phyloP scores from a whole-genome alignment of 2,797 vertebrate species.

The Coregonus ussuriensis region DNA sequence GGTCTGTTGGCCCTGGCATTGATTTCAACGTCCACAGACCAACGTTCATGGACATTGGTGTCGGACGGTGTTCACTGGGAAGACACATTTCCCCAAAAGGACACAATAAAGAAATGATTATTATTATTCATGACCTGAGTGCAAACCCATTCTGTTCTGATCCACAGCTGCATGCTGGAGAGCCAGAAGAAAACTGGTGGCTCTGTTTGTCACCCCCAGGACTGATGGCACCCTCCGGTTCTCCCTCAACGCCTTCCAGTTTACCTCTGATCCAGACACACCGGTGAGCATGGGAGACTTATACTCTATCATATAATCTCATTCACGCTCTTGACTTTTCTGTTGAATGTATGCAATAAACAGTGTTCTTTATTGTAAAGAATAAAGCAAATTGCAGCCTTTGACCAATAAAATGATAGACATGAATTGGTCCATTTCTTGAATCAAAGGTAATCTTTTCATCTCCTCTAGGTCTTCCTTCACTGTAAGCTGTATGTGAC shows the following conservation, averaged over 20 bases:
- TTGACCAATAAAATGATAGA: neutral
- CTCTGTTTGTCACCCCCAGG: slow-evolving; percentile 59
- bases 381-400: no score
- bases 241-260: slow-evolving; percentile 73
- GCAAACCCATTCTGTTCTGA: neutral
- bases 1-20: no score
- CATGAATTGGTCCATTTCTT: neutral
- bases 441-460: neutral
- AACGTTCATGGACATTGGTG: no score
- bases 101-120: no score
- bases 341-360: neutral
- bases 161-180: slow-evolving; percentile 71
- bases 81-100: no score
- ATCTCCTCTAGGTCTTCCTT: slow-evolving; percentile 61
- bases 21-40: no score
- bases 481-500: slow-evolving; percentile 64
- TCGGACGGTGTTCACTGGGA: no score
- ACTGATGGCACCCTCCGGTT: slow-evolving; percentile 64
- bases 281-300: slow-evolving; percentile 49
- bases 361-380: neutral
- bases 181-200: slow-evolving; percentile 54
- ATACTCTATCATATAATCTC: neutral
- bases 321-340: neutral
- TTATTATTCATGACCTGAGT: neutral
- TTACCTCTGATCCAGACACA: slow-evolving; percentile 57